A percentile compares a stretch with the other conserved stretches of the same genome.
Conservation (phyloP, 2,113 vertebrate genomes). For the Lutjanus erythropterus region DNA sequence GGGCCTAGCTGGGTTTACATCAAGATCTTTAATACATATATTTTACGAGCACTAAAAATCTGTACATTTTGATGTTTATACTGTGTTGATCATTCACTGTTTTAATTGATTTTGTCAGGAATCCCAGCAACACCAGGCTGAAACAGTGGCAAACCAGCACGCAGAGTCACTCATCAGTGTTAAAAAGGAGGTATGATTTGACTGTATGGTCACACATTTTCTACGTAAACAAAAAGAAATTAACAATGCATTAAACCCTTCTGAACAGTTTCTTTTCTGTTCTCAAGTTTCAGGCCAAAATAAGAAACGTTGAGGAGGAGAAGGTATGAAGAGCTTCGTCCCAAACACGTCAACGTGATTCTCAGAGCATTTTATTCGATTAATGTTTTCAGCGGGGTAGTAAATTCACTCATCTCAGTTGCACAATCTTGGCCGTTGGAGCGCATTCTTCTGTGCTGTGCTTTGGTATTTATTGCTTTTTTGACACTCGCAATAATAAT, state of each 20-base stretch:
- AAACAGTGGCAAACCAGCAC: conserved; percentile 85
- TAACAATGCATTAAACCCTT: neutral
- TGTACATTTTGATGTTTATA: neutral
- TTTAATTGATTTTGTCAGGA: conserved; percentile 50
- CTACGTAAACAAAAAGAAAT: no score
- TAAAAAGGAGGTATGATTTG: conserved; percentile 90
- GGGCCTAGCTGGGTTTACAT: neutral
- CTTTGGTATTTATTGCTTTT: conserved; percentile 57
- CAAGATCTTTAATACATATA: neutral
- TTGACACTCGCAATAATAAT: conserved; percentile 58
- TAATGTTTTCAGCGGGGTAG: conserved; percentile 37
- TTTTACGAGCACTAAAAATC: neutral
- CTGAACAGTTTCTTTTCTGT: neutral
- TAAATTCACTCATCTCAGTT: conserved; percentile 50
- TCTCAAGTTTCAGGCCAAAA: conserved; percentile 89
- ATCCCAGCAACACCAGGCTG: conserved; percentile 76
- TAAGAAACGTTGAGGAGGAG: conserved; percentile 90
- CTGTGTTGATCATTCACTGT: neutral
- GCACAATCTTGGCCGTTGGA: conserved; percentile 32
- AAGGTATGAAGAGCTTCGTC: conserved; percentile 86
- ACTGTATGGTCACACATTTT: neutral
- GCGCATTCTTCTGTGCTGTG: conserved; percentile 41
- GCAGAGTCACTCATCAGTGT: conserved; percentile 84
- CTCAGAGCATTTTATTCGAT: conserved; percentile 40
- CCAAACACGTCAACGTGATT: conserved; percentile 1